A percentile compares a stretch with the other conserved stretches of the same genome.
Evolutionary conservation across 2,797 vertebrate species (phyloP).

Genomic region (Triplophysa yarkandensis): DNA sequence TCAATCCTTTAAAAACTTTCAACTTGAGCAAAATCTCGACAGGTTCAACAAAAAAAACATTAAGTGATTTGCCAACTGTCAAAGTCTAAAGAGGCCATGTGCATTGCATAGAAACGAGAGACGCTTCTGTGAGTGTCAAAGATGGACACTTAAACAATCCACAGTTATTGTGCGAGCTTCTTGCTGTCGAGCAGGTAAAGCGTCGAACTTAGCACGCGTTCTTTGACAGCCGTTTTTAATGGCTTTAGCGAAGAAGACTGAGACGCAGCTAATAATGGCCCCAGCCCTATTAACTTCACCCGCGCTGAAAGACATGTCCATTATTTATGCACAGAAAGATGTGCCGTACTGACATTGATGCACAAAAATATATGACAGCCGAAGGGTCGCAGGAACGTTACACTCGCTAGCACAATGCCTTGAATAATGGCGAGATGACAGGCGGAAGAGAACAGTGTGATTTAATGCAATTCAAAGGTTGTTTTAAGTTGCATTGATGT

Average conservation of each 20-base stretch:
- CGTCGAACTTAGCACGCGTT: slow-evolving; percentile 51
- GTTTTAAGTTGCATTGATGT: slow-evolving; percentile 50
- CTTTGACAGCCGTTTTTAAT: slow-evolving; percentile 67
- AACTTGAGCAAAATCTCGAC: background rate
- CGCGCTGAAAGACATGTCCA: slow-evolving; percentile 63
- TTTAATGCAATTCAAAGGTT: slow-evolving; percentile 56
- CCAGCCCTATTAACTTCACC: slow-evolving; percentile 67
- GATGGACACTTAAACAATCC: slow-evolving; percentile 33
- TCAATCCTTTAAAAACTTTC: background rate
- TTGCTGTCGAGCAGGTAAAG: slow-evolving; percentile 46
- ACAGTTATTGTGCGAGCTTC: slow-evolving; percentile 34
- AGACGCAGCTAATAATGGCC: slow-evolving; percentile 68
- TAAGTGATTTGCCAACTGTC: slow-evolving; percentile 14
- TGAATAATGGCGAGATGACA: slow-evolving; percentile 56
- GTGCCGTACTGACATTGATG: slow-evolving; percentile 54
- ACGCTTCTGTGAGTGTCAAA: slow-evolving; percentile 22
- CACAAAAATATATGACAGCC: slow-evolving; percentile 58
- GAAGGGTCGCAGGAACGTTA: slow-evolving; percentile 47
- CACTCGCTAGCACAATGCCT: slow-evolving; percentile 46
- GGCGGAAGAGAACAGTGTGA: slow-evolving; percentile 49
- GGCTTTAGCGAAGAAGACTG: slow-evolving; percentile 62
- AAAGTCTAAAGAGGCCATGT: slow-evolving; percentile 8
- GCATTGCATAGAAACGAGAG: slow-evolving; percentile 20
- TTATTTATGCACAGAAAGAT: slow-evolving; percentile 66
- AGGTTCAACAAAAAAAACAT: slow-evolving; percentile 1